Conservation (phyloP, 2,113 vertebrate species). For the Rhinolophus ferrumequinum region DNA sequence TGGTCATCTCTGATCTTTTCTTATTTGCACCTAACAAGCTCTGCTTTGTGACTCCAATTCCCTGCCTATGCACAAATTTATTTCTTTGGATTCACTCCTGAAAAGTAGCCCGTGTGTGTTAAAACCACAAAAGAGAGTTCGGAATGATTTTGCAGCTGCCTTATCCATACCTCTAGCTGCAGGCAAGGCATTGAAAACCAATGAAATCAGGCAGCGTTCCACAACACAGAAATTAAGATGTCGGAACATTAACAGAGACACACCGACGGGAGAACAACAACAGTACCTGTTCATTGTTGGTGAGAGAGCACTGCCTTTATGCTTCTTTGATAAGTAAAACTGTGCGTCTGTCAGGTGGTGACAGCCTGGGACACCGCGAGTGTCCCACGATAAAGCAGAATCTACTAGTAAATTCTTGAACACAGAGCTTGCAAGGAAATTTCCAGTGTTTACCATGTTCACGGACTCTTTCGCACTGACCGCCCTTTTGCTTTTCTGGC, state of each 20-base stretch:
- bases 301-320: conserved; percentile 28
- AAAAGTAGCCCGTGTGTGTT: conserved; percentile 38
- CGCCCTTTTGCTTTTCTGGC: conserved; percentile 5
- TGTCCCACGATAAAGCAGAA: background rate
- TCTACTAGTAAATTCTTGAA: background rate
- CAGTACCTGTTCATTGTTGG: background rate
- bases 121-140: conserved; percentile 58
- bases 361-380: background rate
- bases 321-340: background rate
- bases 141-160: conserved; percentile 55
- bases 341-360: background rate
- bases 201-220: conserved; percentile 70
- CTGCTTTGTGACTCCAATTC: conserved; percentile 43
- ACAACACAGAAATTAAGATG: conserved; percentile 72
- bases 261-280: background rate
- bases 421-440: background rate
- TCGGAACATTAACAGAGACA: conserved; percentile 55
- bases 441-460: background rate
- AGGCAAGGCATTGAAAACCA: conserved; percentile 79
- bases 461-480: background rate
- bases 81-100: conserved; percentile 55
- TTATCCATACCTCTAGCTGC: conserved; percentile 74
- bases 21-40: conserved; percentile 65
- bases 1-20: conserved; percentile 49
- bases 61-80: conserved; percentile 42